Base-by-base conservation (phyloP, 2,797 vertebrate species). In the Buphagus erythrorhynchus region DNA sequence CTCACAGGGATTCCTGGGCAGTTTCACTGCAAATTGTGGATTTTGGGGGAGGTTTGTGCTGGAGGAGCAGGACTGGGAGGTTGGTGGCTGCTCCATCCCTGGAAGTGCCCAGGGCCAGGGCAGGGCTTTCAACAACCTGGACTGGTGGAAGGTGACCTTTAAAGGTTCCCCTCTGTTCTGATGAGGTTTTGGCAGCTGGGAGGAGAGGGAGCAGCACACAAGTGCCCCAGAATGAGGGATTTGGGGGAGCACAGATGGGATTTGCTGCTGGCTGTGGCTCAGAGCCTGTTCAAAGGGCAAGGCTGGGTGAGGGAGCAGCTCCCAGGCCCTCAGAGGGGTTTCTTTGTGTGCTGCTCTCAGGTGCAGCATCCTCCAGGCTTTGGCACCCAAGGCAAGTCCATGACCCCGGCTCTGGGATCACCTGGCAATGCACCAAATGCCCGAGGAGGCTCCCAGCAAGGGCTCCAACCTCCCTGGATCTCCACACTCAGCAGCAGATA, bases 171-270 rank as follows among this genome's bases (percentile, higher is more conserved):
- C 21, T 59, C 5, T 16, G 40, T 11, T 28, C 9, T 26, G 31
- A 1, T 6, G 31, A 31, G 21, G 22, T 9, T 59, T 59, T 35
- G 68, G 83, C n/a, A 63, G 35, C 57, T 1, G 22, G 35, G 59
- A 18, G 65, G 51, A 36, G 35, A 29, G 28, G 3, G 20, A 29
- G 6, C 16, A 76, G 48, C 21, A 2, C 18, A 16, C 2, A 26
- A 13, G 6, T 11, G 20, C 26, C 9, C 2, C 7, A 29, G 49
- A 28, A 18, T 0, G 29, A 5, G 36, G 62, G 40, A 7, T 65
- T 13, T 28, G 31, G 62, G 49, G 0, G 7, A 20, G 28, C 42
- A 33, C 3, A 4, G 18, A 0, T 1, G 33, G 16, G 13, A 28
- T 13, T 24, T 35, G 25, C 11, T 25, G 45, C 29, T 43, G 72